Evolutionary conservation across 2,113 vertebrate species (phyloP).

Genomic region (Ceyx margarethae): DNA sequence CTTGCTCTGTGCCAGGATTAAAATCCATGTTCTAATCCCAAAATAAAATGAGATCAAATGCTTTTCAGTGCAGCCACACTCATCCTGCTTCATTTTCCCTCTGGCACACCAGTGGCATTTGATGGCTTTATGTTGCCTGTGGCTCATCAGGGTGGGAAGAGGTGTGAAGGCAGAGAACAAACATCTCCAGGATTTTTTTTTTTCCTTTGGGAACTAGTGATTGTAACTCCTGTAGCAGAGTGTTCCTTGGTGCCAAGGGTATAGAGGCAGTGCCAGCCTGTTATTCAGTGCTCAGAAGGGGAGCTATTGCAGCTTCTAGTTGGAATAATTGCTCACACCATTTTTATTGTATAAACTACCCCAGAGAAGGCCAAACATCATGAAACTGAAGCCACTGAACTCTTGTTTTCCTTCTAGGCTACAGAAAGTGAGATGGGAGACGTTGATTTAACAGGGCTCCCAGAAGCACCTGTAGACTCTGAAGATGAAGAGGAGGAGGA

Average conservation of each 20-base stretch:
- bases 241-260: neutral
- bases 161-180: neutral
- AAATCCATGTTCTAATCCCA: neutral
- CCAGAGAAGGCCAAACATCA: neutral
- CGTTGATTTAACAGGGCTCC: slow-evolving; percentile 93
- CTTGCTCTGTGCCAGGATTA: neutral
- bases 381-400: neutral
- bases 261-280: neutral
- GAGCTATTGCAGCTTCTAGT: neutral
- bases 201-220: neutral
- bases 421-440: slow-evolving; percentile 96
- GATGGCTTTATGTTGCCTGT: neutral
- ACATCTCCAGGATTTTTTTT: neutral
- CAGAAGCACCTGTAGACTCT: slow-evolving; percentile 94
- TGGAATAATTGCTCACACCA: neutral
- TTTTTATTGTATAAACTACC: neutral
- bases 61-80: neutral
- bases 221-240: neutral
- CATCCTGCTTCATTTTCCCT: neutral
- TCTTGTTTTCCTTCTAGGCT: slow-evolving; percentile 77
- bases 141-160: neutral
- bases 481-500: slow-evolving; percentile 98
- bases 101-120: neutral
- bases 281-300: neutral
- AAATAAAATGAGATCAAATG: neutral